Conservation (phyloP, 2,888 invertebrate species). For the Yponomeuta plumbellus region DNA sequence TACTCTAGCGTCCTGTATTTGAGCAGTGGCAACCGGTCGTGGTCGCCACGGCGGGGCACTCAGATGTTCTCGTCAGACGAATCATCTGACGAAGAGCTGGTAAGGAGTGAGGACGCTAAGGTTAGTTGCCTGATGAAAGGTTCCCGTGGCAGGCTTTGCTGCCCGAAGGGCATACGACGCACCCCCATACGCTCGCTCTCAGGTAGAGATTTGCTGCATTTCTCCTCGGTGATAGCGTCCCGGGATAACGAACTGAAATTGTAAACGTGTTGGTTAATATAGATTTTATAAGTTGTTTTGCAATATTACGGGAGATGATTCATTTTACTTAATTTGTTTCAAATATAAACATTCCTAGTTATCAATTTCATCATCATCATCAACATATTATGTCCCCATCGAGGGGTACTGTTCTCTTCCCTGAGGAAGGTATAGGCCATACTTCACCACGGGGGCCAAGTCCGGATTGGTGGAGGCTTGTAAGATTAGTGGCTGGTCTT, state of each 20-base stretch:
- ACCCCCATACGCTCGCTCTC: conserved; percentile 75
- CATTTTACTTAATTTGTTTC: too few relatives aligned
- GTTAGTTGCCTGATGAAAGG: conserved; percentile 78
- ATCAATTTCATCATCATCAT: too few relatives aligned
- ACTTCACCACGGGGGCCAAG: too few relatives aligned
- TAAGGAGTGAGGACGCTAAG: conserved; percentile 78
- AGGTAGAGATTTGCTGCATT: conserved; percentile 78
- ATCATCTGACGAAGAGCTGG: conserved; percentile 77
- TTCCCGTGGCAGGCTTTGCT: conserved; percentile 76
- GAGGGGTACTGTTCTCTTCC: too few relatives aligned
- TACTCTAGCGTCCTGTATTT: conserved; percentile 64
- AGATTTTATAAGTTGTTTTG: not conserved
- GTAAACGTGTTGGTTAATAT: not conserved
- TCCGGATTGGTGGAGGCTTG: too few relatives aligned
- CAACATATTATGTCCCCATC: too few relatives aligned
- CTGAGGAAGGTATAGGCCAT: too few relatives aligned
- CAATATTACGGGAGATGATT: too few relatives aligned
- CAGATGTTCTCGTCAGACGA: conserved; percentile 72
- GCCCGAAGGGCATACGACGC: conserved; percentile 71
- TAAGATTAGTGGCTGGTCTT: too few relatives aligned
- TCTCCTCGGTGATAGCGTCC: conserved; percentile 85
- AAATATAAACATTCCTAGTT: too few relatives aligned
- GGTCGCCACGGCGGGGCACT: conserved; percentile 70
- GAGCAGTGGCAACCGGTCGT: conserved; percentile 69
- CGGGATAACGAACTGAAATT: conserved; percentile 73